Base-by-base conservation (phyloP, 2,888 invertebrate genomes). In the Hololepta plana region DNA sequence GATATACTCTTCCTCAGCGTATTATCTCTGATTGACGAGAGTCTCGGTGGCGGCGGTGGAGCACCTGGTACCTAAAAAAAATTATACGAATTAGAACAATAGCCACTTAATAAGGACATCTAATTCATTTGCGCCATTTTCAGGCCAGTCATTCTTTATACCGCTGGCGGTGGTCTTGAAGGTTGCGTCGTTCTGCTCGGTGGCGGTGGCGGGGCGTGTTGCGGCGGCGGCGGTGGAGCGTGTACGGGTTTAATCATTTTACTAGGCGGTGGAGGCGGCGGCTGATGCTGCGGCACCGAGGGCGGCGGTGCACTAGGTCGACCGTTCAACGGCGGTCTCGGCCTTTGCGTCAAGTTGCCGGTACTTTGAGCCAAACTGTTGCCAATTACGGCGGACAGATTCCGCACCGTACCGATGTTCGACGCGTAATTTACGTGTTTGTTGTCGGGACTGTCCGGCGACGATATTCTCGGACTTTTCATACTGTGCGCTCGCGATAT, bases 401-500 rank as follows among this genome's bases (percentile, higher is more conserved):
- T 49, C 15, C 52, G 43, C 8, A 55, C 51, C 6, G 54, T 55
- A 15, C 51, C 51, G 38, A 53, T 55, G 31, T 57, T 52, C 3
- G 40, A 34, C 12, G 36, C 35, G 10, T 36, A 32, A 25, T 39
- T 37, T 20, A 36, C 32, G 9, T 38, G 37, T 10, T 36, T 37
- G 24, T 27, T 31, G 10, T 42, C 44, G 8, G 60, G 55, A 19
- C 60, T 58, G 20, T 62, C 53, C 2, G 64, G 64, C 2, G 66
- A 62, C 1, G 67, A 64, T 2, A 67, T 79, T 55, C 80, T 69
- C 13, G 82, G 80, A 39, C 74, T 64, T 51, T 79, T 65, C 80
- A 85, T 79, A 51, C 84, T 84, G 49, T 82, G 84, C 38, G 84
- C 76, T 33, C 84, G 59, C 6, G 71, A 64, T 3, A 80, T 75